Evolutionary conservation across 2,888 invertebrate species (phyloP).

Genomic region (Lycophotia porphyrea): DNA sequence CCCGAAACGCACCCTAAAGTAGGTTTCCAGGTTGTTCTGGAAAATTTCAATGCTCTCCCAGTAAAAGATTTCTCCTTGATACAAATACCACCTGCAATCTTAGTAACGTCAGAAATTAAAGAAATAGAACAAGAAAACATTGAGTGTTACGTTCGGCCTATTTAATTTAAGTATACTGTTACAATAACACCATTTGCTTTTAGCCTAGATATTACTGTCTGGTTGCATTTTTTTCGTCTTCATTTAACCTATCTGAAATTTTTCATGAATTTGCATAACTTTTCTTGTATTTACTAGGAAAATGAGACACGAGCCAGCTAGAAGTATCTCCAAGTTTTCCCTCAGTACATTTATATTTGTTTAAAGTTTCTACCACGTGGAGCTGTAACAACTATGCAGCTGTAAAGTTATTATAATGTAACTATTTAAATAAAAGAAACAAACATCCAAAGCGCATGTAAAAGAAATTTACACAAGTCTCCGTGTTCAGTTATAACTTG

Average conservation of each 20-base stretch:
- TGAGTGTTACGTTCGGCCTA: conserved; percentile 48
- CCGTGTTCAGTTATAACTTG: conserved; percentile 52
- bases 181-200: conserved; percentile 53
- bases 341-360: background rate
- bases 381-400: conserved; percentile 10
- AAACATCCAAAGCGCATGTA: conserved; percentile 46
- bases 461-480: conserved; percentile 49
- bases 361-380: conserved; percentile 15
- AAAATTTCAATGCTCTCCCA: background rate
- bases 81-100: conserved; percentile 31
- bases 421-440: conserved; percentile 32
- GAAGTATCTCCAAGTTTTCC: conserved; percentile 7
- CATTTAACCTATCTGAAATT: background rate
- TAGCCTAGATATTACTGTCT: conserved; percentile 15
- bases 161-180: conserved; percentile 50
- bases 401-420: conserved; percentile 21
- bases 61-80: conserved; percentile 32
- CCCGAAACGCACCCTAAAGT: background rate
- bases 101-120: conserved; percentile 31
- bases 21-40: background rate
- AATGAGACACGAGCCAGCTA: background rate
- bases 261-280: background rate
- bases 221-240: conserved; percentile 8
- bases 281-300: background rate
- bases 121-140: conserved; percentile 37